Conservation (phyloP, 1,140 invertebrate genomes). For the Gonioctena quinquepunctata region DNA sequence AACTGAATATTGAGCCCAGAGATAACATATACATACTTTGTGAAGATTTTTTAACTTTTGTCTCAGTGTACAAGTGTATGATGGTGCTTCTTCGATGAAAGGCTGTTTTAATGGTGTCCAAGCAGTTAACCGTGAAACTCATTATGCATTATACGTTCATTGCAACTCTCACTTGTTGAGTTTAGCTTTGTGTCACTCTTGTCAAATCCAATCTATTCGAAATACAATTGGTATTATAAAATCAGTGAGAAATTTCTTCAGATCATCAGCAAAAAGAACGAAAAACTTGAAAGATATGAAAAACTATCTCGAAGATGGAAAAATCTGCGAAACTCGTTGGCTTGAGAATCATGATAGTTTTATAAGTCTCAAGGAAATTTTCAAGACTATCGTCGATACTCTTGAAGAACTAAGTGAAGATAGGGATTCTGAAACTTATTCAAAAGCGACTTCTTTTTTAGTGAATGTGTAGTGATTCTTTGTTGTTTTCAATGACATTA, state of each 20-base stretch:
- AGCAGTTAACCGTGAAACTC: too few relatives aligned
- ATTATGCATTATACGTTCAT: neutral
- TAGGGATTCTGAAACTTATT: too few relatives aligned
- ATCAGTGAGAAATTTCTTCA: neutral
- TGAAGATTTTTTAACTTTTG: constrained; percentile 7
- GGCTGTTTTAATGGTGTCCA: too few relatives aligned
- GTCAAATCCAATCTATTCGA: neutral
- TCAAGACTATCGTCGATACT: too few relatives aligned
- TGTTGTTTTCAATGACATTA: too few relatives aligned
- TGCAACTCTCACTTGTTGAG: neutral
- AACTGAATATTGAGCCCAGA: too few relatives aligned
- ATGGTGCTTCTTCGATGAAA: neutral
- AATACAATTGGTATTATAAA: neutral
- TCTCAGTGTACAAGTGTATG: neutral
- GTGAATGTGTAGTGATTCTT: too few relatives aligned
- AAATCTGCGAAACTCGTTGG: too few relatives aligned
- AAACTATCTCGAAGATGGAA: neutral
- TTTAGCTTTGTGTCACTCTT: neutral
- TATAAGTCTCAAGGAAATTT: too few relatives aligned
- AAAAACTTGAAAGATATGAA: neutral
- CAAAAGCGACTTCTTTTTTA: too few relatives aligned
- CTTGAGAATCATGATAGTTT: too few relatives aligned
- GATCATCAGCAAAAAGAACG: neutral
- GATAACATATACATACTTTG: neutral
- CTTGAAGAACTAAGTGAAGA: too few relatives aligned